Conservation (phyloP, 2,888 invertebrate species). For the Phyto melanocephala region DNA sequence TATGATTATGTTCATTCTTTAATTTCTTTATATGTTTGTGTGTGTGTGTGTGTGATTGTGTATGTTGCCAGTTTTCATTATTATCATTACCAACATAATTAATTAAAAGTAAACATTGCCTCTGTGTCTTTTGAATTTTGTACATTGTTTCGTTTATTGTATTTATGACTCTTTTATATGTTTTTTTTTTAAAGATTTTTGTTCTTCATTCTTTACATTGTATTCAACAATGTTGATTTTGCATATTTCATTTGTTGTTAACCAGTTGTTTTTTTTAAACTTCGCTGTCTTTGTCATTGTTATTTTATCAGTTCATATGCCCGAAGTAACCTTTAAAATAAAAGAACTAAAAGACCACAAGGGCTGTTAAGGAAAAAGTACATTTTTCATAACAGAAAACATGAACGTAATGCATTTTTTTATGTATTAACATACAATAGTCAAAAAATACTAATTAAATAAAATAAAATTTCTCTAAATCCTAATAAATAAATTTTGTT, state of each 20-base stretch:
- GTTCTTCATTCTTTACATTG: neutral
- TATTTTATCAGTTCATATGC: constrained; percentile 31
- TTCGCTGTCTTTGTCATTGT: neutral
- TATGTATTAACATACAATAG: neutral
- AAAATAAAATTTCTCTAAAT: neutral
- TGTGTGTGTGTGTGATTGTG: constrained; percentile 6
- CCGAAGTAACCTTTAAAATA: neutral
- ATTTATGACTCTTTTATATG: constrained; percentile 33
- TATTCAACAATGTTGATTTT: constrained; percentile 45
- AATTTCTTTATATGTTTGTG: neutral
- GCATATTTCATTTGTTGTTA: constrained; percentile 40
- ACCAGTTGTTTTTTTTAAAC: constrained; percentile 20
- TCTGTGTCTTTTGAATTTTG: constrained; percentile 46
- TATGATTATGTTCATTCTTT: neutral
- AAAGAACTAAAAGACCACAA: neutral
- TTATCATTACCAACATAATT: constrained; percentile 60
- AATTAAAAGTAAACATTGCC: constrained; percentile 62
- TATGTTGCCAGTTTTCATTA: constrained; percentile 50
- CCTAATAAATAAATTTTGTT: too few species aligned
- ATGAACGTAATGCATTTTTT: too few species aligned
- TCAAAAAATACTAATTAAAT: neutral
- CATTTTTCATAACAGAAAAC: too few species aligned
- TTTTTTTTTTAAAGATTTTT: neutral
- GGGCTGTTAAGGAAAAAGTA: too few species aligned
- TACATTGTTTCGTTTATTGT: constrained; percentile 50